Conservation (phyloP, 2,888 invertebrate genomes). For the Drosophila mettleri region DNA sequence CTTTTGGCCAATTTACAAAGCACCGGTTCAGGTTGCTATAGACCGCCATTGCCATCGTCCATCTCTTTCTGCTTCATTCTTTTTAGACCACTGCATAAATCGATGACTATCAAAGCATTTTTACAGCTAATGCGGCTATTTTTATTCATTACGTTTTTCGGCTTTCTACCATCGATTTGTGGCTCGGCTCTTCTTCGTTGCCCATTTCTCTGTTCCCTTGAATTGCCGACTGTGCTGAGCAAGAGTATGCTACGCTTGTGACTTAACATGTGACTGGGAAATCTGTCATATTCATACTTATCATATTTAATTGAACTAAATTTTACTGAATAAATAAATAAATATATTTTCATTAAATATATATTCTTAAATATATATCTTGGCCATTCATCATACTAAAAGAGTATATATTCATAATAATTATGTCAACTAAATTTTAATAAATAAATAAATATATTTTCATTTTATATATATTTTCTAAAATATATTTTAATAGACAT, state of each 20-base stretch:
- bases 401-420: too few species aligned
- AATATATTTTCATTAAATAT: too few species aligned
- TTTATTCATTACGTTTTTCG: conserved; percentile 78
- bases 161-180: conserved; percentile 64
- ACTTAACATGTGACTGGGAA: background rate
- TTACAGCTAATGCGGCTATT: conserved; percentile 81
- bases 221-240: conserved; percentile 28
- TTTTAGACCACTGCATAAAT: conserved; percentile 49
- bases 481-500: background rate
- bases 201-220: conserved; percentile 31
- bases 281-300: too few species aligned
- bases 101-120: conserved; percentile 77
- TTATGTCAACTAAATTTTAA: background rate
- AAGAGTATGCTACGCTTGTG: background rate
- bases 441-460: background rate
- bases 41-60: conserved; percentile 5
- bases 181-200: conserved; percentile 16
- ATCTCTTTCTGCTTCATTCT: conserved; percentile 6
- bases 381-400: too few species aligned
- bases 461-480: background rate
- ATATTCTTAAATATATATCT: too few species aligned
- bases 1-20: conserved; percentile 75
- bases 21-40: conserved; percentile 38
- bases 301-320: too few species aligned
- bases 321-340: too few species aligned